Evolutionary conservation across 2,797 vertebrate genomes (phyloP).

Genomic region (Trachurus trachurus): DNA sequence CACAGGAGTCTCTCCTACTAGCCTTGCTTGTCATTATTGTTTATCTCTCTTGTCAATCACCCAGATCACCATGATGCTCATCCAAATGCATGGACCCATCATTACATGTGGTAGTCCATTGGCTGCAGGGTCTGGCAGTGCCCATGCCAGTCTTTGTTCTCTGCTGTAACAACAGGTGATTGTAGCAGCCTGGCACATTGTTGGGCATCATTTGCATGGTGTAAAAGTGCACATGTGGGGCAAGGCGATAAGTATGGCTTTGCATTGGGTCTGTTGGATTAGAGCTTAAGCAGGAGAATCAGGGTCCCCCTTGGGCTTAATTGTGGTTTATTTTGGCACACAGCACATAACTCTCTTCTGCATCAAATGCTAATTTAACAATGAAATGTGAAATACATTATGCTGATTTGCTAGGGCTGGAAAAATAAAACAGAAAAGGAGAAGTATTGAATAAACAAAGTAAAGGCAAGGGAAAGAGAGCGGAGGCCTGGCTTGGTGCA

Average conservation of each 20-base stretch:
- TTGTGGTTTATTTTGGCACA: slow-evolving; percentile 82
- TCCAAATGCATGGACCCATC: slow-evolving; percentile 85
- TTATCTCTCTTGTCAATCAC: slow-evolving; percentile 89
- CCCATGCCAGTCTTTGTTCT: slow-evolving; percentile 81
- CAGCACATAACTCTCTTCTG: slow-evolving; percentile 63
- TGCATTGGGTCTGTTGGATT: slow-evolving; percentile 75
- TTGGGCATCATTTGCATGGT: slow-evolving; percentile 81
- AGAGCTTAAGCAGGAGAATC: slow-evolving; percentile 76
- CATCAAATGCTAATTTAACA: slow-evolving; percentile 84
- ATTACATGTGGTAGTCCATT: slow-evolving; percentile 78
- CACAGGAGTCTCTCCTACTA: slow-evolving; percentile 70
- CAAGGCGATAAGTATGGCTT: slow-evolving; percentile 78
- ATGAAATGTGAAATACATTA: slow-evolving; percentile 79
- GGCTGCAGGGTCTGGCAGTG: slow-evolving; percentile 76
- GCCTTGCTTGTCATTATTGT: slow-evolving; percentile 87
- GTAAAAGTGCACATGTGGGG: slow-evolving; percentile 84
- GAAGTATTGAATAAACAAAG: slow-evolving; percentile 69
- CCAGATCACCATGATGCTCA: slow-evolving; percentile 73
- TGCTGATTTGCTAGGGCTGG: slow-evolving; percentile 69
- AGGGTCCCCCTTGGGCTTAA: slow-evolving; percentile 79
- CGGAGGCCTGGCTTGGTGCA: slow-evolving; percentile 36
- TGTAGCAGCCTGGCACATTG: slow-evolving; percentile 75
- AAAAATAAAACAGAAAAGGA: slow-evolving; percentile 60
- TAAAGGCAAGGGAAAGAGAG: slow-evolving; percentile 46
- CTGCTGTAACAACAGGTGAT: slow-evolving; percentile 83